A percentile compares a stretch with the other conserved stretches of the same genome.
These are phyloP conservation scores for Pterocles orientalis DNA, from an alignment of 2,113 vertebrate species.

Conservation along the genomic window DNA sequence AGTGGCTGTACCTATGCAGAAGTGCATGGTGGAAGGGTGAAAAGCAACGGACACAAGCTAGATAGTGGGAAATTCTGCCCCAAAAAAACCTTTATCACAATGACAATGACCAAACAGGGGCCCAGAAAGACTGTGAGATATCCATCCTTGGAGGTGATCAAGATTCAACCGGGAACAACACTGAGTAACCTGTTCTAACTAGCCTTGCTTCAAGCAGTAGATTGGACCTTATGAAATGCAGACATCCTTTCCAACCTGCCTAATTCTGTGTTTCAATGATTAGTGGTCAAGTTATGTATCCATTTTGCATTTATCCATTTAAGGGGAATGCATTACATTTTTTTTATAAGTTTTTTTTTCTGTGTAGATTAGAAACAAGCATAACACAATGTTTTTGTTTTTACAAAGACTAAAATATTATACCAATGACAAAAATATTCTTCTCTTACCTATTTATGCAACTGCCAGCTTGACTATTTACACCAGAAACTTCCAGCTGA, in stretches of 20 bases:
- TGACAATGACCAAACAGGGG: background rate
- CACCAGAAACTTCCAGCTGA: background rate
- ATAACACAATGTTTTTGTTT: background rate
- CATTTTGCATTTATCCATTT: background rate
- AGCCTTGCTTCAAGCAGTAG: background rate
- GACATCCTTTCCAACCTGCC: background rate
- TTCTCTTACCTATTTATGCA: background rate
- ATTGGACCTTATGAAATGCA: background rate
- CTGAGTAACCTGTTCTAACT: background rate
- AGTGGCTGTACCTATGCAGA: background rate
- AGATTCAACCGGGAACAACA: background rate
- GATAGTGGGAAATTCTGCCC: background rate
- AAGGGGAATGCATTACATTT: background rate
- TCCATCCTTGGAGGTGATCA: background rate
- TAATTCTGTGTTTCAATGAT: background rate
- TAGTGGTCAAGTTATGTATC: background rate
- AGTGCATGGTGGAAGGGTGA: background rate
- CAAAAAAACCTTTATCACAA: background rate
- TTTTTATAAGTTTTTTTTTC: too few relatives aligned
- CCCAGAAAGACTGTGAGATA: background rate
- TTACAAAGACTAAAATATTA: background rate
- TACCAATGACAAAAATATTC: background rate
- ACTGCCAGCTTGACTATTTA: background rate
- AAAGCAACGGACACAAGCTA: background rate
- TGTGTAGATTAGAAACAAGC: background rate